Conservation (phyloP, 1,140 invertebrate genomes). For the Caenorhabditis brenneri region DNA sequence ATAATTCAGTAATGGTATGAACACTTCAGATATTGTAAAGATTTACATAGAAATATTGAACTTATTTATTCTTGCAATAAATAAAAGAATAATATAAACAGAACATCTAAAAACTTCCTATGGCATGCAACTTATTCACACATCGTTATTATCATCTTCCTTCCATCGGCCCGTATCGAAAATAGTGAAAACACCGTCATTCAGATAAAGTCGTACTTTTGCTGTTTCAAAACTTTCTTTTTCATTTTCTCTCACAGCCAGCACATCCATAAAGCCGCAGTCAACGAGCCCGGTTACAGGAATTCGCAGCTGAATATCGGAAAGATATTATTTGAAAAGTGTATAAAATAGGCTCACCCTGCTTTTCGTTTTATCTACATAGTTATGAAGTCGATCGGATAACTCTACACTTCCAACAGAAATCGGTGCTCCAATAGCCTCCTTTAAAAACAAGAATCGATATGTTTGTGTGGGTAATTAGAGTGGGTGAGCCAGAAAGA, state of each 20-base stretch:
- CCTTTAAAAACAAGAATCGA: conserved; percentile 24
- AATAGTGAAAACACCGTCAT: conserved; percentile 33
- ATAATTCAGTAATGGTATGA: not conserved
- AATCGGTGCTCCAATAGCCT: conserved; percentile 62
- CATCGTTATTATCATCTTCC: not conserved
- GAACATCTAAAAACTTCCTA: not conserved
- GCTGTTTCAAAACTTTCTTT: conserved; percentile 53
- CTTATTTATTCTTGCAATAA: not conserved
- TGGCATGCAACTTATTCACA: not conserved
- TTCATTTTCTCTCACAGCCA: conserved; percentile 53
- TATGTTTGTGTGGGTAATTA: not conserved
- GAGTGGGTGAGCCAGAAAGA: not conserved
- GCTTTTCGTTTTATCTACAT: conserved; percentile 61
- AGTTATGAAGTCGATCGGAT: conserved; percentile 61
- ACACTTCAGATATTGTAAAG: not conserved
- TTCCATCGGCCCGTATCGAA: conserved; percentile 5
- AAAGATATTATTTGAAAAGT: not conserved
- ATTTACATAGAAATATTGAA: not conserved
- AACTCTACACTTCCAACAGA: conserved; percentile 63
- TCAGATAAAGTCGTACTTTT: conserved; percentile 44
- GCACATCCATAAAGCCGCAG: conserved; percentile 59
- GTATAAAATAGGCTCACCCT: conserved; percentile 56
- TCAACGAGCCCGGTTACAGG: conserved; percentile 58
- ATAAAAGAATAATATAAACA: not conserved
- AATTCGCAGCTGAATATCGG: conserved; percentile 61